Percentiles rank a stretch among this genome's conserved stretches.
phyloP scores from a whole-genome alignment of 1,140 invertebrate genomes.

The Polypedilum pembai region DNA sequence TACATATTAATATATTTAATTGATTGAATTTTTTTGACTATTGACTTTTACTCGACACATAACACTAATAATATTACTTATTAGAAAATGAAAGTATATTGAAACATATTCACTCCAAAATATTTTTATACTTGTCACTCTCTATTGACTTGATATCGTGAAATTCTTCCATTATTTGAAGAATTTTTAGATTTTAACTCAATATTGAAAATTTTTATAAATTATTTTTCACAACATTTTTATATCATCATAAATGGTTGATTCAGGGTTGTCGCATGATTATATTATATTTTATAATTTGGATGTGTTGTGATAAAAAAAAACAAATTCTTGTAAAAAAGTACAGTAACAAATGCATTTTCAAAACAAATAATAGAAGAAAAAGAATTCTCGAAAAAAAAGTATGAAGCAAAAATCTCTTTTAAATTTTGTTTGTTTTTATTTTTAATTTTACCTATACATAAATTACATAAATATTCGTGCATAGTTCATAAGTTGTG shows the following conservation, averaged over 20 bases:
- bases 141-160: background rate
- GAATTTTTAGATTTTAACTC: background rate
- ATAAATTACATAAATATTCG: no score
- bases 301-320: slow-evolving; percentile 24
- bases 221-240: background rate
- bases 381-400: background rate
- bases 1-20: background rate
- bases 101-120: slow-evolving; percentile 18
- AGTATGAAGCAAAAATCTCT: background rate
- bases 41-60: no score
- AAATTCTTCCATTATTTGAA: background rate
- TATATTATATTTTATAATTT: background rate
- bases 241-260: slow-evolving; percentile 8
- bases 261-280: slow-evolving; percentile 25
- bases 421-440: slow-evolving; percentile 13
- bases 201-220: no score
- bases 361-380: background rate
- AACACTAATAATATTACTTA: no score
- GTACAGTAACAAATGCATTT: slow-evolving; percentile 17
- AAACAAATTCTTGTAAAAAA: background rate
- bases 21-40: background rate
- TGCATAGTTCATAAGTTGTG: slow-evolving; percentile 21
- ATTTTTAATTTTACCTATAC: background rate
- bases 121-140: background rate
- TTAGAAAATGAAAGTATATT: no score